Conservation (phyloP, 2,797 vertebrate genomes). For the Alectoris magna region DNA sequence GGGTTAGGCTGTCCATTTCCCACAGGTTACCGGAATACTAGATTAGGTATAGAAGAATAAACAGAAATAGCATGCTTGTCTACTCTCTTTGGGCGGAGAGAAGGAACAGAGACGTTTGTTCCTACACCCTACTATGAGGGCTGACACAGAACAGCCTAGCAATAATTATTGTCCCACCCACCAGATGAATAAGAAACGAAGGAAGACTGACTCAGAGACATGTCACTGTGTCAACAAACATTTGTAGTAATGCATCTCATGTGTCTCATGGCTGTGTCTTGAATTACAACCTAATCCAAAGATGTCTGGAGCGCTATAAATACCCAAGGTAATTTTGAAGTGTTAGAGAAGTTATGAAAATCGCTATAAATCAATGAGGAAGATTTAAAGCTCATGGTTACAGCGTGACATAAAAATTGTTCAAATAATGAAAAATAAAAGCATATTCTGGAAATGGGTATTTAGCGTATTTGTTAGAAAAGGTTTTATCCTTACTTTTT, state of each 20-base stretch:
- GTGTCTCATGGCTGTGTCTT: background rate
- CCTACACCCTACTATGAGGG: background rate
- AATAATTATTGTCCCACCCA: slow-evolving; percentile 24
- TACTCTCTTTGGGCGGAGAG: background rate
- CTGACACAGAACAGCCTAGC: background rate
- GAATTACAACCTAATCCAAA: background rate
- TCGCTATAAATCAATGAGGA: background rate
- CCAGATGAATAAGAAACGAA: background rate
- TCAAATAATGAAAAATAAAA: background rate
- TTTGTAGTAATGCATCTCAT: background rate
- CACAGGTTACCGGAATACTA: background rate
- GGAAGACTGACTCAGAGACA: slow-evolving; percentile 22
- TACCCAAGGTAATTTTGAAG: background rate
- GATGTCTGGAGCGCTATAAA: background rate
- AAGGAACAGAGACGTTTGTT: background rate
- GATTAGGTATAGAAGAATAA: background rate
- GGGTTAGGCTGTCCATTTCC: background rate
- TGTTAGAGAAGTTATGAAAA: background rate
- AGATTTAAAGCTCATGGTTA: background rate
- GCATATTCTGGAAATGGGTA: background rate
- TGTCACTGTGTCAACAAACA: background rate
- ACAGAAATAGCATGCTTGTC: background rate
- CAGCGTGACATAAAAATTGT: background rate
- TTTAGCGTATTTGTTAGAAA: background rate
- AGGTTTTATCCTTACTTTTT: background rate